A percentile compares a stretch with the other conserved stretches of the same genome.
Conservation (phyloP, 2,113 vertebrate species). For the Octodon degus region DNA sequence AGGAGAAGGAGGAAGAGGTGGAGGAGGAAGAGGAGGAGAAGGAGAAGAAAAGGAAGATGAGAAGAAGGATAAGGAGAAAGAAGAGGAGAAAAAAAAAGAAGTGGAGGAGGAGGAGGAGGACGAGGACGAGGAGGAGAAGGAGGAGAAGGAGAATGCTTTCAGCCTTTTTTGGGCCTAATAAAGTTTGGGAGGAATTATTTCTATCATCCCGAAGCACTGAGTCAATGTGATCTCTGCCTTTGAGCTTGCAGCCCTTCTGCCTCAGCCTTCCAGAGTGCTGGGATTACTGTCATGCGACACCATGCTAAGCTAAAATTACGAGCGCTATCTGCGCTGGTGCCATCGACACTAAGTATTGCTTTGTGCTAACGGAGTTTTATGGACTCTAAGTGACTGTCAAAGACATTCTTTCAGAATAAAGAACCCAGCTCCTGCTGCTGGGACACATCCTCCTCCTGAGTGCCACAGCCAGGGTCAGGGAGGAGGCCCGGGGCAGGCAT, state of each 20-base stretch:
- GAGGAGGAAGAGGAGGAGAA: neutral
- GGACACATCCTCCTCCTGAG: neutral
- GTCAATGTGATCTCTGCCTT: neutral
- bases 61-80: too few relatives aligned
- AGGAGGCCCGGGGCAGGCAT: neutral
- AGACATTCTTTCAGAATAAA: neutral
- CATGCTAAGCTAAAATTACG: too few relatives aligned
- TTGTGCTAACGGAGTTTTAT: neutral
- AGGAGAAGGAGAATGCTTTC: too few relatives aligned
- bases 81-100: neutral
- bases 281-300: too few relatives aligned
- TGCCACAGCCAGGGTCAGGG: too few relatives aligned
- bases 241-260: neutral
- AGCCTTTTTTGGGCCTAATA: neutral
- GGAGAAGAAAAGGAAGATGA: too few relatives aligned
- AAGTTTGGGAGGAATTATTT: neutral
- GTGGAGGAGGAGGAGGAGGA: neutral
- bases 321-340: too few relatives aligned
- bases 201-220: neutral
- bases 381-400: neutral
- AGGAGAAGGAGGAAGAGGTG: too few relatives aligned
- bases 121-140: too few relatives aligned
- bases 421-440: neutral
- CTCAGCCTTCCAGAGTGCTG: too few relatives aligned
- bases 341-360: neutral